A percentile compares a stretch with the other conserved stretches of the same genome.
These are phyloP conservation scores for Ochropleura plecta DNA, from an alignment of 2,888 invertebrate species.

Conservation along the genomic window DNA sequence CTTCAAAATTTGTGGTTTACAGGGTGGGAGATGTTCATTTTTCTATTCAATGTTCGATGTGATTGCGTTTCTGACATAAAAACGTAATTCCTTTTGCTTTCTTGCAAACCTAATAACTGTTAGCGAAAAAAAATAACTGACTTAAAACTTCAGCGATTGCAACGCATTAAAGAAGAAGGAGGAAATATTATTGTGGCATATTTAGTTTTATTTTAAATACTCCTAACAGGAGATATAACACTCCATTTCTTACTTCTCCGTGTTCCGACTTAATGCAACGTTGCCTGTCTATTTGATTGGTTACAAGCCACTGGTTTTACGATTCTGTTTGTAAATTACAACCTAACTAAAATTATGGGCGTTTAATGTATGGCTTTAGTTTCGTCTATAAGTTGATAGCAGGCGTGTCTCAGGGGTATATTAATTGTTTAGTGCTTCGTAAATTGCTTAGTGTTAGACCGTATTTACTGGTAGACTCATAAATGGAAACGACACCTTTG, in stretches of 20 bases:
- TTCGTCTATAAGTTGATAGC: slow-evolving; percentile 47
- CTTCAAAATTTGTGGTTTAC: slow-evolving; percentile 6
- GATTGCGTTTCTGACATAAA: slow-evolving; percentile 18
- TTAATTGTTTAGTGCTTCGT: slow-evolving; percentile 52
- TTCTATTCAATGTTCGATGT: background rate
- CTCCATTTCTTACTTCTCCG: slow-evolving; percentile 41
- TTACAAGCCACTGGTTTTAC: slow-evolving; percentile 64
- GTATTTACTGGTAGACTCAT: slow-evolving; percentile 29
- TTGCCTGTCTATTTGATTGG: slow-evolving; percentile 66
- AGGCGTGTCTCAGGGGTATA: slow-evolving; percentile 45
- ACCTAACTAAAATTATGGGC: slow-evolving; percentile 62
- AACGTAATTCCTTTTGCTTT: background rate
- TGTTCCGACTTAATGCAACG: slow-evolving; percentile 57
- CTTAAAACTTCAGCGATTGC: background rate
- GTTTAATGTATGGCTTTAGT: slow-evolving; percentile 58
- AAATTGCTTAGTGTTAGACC: slow-evolving; percentile 45
- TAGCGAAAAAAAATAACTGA: background rate
- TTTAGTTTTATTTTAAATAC: no score
- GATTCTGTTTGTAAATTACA: slow-evolving; percentile 66
- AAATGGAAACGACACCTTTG: slow-evolving; percentile 42
- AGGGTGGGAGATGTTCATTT: background rate
- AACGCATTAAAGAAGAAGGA: background rate
- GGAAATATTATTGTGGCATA: no score
- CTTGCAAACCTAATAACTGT: background rate
- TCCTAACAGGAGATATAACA: background rate